These are phyloP conservation scores for Macrosiphum euphorbiae DNA, from an alignment of 2,888 invertebrate genomes.

Conservation along the genomic window DNA sequence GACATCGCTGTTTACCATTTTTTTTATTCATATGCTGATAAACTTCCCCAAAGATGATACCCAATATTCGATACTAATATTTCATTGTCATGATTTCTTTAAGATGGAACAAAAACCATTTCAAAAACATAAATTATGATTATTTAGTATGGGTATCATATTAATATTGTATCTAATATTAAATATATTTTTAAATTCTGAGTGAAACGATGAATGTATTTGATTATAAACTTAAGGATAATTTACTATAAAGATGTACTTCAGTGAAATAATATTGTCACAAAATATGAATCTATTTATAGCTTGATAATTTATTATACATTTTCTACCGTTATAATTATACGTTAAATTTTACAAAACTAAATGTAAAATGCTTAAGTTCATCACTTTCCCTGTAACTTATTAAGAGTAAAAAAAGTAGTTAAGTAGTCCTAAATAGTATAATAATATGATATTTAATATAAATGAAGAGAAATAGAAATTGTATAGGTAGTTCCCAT, in stretches of 20 bases:
- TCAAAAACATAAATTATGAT: background rate
- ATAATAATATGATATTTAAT: background rate
- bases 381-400: constrained; percentile 26
- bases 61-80: background rate
- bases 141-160: background rate
- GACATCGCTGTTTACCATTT: constrained; percentile 18
- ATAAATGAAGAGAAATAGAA: constrained; percentile 30
- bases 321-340: background rate
- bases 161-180: background rate
- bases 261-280: background rate
- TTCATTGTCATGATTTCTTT: background rate
- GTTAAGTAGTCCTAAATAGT: background rate
- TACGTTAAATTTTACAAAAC: background rate
- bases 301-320: background rate
- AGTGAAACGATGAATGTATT: no score
- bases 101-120: background rate
- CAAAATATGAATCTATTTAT: background rate
- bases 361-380: background rate
- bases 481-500: background rate
- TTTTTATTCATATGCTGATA: background rate
- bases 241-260: background rate
- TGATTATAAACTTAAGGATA: background rate
- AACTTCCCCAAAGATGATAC: background rate
- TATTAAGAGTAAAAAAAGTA: constrained; percentile 17
- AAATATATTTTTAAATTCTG: background rate